phyloP scores from a whole-genome alignment of 2,888 invertebrate species.

The Anoplius nigerrimus region DNA sequence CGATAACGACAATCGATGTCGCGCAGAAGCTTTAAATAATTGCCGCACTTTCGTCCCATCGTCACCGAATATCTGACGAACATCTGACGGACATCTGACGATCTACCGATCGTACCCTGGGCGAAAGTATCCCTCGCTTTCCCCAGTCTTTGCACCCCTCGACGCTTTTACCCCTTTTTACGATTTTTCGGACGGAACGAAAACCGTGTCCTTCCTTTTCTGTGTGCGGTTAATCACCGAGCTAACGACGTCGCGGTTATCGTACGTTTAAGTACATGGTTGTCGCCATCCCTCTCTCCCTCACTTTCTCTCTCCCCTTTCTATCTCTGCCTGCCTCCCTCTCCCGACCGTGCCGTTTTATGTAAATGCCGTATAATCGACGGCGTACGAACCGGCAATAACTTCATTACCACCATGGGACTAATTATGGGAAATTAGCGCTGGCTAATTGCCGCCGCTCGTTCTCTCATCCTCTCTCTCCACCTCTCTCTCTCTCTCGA shows the following conservation, averaged over 20 bases:
- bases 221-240: background rate
- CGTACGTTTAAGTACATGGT: constrained; percentile 1
- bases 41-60: too few species aligned
- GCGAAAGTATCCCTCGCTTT: too few species aligned
- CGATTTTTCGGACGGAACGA: too few species aligned
- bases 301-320: background rate
- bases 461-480: constrained; percentile 21
- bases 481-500: background rate
- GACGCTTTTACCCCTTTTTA: too few species aligned
- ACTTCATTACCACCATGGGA: constrained; percentile 62
- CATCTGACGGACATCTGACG: too few species aligned
- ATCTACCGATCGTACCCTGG: too few species aligned
- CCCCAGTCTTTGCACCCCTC: too few species aligned
- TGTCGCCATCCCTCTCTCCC: background rate
- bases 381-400: constrained; percentile 65
- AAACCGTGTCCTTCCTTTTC: too few species aligned
- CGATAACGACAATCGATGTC: too few species aligned
- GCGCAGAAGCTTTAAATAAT: too few species aligned
- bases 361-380: constrained; percentile 67
- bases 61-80: too few species aligned
- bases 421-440: constrained; percentile 68
- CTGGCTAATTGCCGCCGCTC: constrained; percentile 58
- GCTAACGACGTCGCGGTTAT: constrained; percentile 8
- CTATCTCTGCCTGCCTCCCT: background rate
- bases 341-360: constrained; percentile 58